phyloP scores from a whole-genome alignment of 2,888 invertebrate species.

The Microctonus hyperodae region DNA sequence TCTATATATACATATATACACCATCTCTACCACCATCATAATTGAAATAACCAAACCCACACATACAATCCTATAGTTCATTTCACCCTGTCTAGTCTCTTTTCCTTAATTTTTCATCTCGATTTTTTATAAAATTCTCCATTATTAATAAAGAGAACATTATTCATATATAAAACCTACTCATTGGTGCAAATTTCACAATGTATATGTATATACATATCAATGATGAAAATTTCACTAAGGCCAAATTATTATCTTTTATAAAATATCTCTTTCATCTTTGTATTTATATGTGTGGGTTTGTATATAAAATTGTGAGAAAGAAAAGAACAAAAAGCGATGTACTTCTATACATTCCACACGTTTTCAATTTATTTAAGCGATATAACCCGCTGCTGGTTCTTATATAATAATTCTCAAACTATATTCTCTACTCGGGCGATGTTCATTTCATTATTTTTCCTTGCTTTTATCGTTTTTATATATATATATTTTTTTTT shows the following conservation, averaged over 20 bases:
- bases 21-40: conserved; percentile 8
- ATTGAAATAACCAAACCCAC: conserved; percentile 18
- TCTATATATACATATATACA: conserved; percentile 10
- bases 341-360: not conserved
- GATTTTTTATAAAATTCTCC: no score
- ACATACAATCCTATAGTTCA: not conserved
- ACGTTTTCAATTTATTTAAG: conserved; percentile 51
- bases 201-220: no score
- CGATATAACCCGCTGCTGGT: conserved; percentile 43
- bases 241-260: not conserved
- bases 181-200: not conserved
- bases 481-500: conserved; percentile 31
- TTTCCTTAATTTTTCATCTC: no score
- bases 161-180: not conserved
- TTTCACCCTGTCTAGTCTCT: not conserved
- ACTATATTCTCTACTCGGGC: conserved; percentile 38
- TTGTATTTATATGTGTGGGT: no score
- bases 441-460: conserved; percentile 64
- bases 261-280: not conserved
- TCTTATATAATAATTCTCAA: conserved; percentile 60
- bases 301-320: conserved; percentile 1
- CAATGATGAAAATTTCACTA: not conserved
- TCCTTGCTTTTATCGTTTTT: conserved; percentile 39
- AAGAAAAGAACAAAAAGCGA: not conserved
- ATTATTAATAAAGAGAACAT: no score